A percentile compares a stretch with the other conserved stretches of the same genome.
Conservation (phyloP, 1,140 invertebrate species). For the Eupeodes corollae region DNA sequence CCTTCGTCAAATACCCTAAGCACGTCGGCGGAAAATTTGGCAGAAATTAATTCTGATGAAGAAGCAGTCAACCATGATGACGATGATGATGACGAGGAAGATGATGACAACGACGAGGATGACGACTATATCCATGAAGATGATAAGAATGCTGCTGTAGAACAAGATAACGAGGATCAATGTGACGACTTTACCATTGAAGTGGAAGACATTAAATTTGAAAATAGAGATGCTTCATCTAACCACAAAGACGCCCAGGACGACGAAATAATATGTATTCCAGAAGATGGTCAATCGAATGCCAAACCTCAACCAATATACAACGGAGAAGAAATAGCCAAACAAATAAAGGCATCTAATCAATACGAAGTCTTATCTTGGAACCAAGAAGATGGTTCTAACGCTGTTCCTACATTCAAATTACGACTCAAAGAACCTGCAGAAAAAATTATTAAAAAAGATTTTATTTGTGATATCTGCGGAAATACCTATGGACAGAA, state of each 20-base stretch:
- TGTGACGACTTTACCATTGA: constrained; percentile 17
- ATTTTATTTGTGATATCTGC: constrained; percentile 29
- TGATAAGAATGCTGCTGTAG: constrained; percentile 8
- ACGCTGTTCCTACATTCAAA: constrained; percentile 9
- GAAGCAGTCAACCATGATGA: neutral
- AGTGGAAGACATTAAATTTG: constrained; percentile 22
- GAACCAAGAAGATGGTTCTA: constrained; percentile 13
- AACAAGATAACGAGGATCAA: constrained; percentile 12
- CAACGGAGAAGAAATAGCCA: neutral
- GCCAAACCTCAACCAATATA: constrained; percentile 4
- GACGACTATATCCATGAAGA: neutral
- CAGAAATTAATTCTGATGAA: neutral
- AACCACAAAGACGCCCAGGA: constrained; percentile 17
- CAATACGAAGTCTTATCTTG: constrained; percentile 3
- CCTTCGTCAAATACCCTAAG: constrained; percentile 20
- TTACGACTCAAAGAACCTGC: neutral
- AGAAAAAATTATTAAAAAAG: neutral
- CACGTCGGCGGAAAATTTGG: constrained; percentile 1
- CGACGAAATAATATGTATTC: constrained; percentile 6
- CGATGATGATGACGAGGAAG: constrained; percentile 12
- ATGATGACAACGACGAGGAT: constrained; percentile 1
- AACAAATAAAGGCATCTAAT: constrained; percentile 2
- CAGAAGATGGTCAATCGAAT: constrained; percentile 4
- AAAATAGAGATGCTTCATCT: constrained; percentile 23
- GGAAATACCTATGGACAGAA: constrained; percentile 31